These are phyloP conservation scores for Latrodectus elegans DNA, from an alignment of 2,888 invertebrate species.

Conservation along the genomic window DNA sequence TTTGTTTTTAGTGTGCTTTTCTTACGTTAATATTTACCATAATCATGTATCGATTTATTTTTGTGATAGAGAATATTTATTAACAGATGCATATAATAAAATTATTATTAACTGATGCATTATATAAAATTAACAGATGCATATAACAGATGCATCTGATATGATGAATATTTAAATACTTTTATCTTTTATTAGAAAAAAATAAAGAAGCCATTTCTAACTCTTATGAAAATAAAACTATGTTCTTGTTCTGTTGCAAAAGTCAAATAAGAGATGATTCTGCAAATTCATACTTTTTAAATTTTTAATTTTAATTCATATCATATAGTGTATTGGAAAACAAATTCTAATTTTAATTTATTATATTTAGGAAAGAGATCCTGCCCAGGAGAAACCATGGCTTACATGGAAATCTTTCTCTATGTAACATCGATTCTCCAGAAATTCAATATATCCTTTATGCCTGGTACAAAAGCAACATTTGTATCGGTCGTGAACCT, in stretches of 20 bases:
- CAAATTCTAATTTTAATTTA: background rate
- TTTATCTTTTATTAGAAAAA: no score
- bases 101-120: no score
- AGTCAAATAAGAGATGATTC: background rate
- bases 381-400: slow-evolving; percentile 69
- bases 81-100: no score
- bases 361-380: slow-evolving; percentile 42
- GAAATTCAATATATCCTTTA: slow-evolving; percentile 41
- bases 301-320: background rate
- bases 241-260: background rate
- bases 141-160: no score
- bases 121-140: no score
- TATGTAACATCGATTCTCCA: slow-evolving; percentile 63
- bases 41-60: no score
- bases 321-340: background rate
- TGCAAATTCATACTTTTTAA: background rate
- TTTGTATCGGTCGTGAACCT: background rate
- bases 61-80: no score
- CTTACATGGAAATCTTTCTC: slow-evolving; percentile 67
- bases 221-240: no score
- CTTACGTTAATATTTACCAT: no score
- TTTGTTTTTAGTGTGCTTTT: no score
- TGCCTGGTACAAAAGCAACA: slow-evolving; percentile 15
- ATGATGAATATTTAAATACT: no score
- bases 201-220: no score